phyloP scores from a whole-genome alignment of 2,113 vertebrate genomes.

The Otis tarda region DNA sequence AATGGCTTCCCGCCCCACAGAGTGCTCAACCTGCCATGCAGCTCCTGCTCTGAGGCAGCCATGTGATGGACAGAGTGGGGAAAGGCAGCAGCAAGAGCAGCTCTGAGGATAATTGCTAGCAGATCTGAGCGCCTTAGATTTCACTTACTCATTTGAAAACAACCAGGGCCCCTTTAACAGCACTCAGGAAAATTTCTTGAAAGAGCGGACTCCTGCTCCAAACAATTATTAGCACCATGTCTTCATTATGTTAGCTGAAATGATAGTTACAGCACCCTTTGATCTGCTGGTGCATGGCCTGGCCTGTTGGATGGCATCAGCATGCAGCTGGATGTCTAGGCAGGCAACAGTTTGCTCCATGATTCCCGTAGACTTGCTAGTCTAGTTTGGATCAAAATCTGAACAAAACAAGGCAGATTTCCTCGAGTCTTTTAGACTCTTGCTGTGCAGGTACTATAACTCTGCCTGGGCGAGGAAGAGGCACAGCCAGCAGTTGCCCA shows the following conservation, averaged over 20 bases:
- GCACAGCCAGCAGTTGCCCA: constrained; percentile 5
- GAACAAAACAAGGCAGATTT: background rate
- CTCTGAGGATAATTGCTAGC: constrained; percentile 16
- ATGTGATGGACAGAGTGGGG: background rate
- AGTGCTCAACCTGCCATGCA: background rate
- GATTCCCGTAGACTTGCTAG: background rate
- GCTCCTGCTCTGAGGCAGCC: background rate
- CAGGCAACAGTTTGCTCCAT: background rate
- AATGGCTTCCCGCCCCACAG: background rate
- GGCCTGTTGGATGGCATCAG: background rate
- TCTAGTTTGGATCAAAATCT: background rate
- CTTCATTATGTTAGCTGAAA: background rate
- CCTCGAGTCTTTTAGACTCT: background rate
- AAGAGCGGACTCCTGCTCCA: background rate
- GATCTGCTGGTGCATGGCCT: background rate
- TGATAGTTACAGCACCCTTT: background rate
- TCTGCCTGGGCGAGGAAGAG: background rate
- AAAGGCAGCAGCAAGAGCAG: background rate
- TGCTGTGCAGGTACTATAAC: background rate
- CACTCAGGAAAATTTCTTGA: background rate
- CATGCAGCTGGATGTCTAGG: background rate
- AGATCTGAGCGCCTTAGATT: background rate
- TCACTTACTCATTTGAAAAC: constrained; percentile 1
- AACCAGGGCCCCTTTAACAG: constrained; percentile 3
- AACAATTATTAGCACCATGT: background rate